Percentiles rank a stretch among this genome's conserved stretches.
Evolutionary conservation across 2,797 vertebrate genomes (phyloP).

Genomic region (Gymnopithys bicolor): DNA sequence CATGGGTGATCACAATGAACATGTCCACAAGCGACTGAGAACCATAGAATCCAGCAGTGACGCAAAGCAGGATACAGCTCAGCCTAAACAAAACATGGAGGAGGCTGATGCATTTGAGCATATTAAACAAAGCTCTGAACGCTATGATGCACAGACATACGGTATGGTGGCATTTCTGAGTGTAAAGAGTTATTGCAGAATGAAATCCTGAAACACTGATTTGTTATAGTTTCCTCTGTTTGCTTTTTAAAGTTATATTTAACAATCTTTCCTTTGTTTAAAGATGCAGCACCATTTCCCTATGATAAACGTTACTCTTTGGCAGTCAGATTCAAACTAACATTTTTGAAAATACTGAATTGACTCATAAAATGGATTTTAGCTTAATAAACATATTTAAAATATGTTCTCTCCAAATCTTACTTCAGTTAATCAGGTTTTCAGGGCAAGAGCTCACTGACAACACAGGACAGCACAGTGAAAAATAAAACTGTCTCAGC

Average conservation of each 20-base stretch:
- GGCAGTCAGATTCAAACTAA: not conserved
- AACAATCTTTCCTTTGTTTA: not conserved
- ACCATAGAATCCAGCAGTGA: slow-evolving; percentile 81
- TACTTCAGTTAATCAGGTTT: not conserved
- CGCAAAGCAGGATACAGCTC: slow-evolving; percentile 45
- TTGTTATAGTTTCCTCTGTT: not conserved
- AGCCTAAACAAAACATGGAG: slow-evolving; percentile 54
- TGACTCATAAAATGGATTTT: not conserved
- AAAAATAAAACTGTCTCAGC: not conserved
- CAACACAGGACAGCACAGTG: not conserved
- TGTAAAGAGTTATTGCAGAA: not conserved
- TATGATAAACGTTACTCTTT: not conserved
- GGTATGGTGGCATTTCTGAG: slow-evolving; percentile 76
- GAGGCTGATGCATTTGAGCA: slow-evolving; percentile 92
- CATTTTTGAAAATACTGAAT: not conserved
- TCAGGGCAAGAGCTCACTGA: not conserved
- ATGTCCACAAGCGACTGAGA: slow-evolving; percentile 87
- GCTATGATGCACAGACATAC: slow-evolving; percentile 90
- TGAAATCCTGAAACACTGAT: not conserved
- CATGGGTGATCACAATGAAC: slow-evolving; percentile 87
- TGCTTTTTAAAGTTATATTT: not conserved
- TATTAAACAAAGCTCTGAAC: slow-evolving; percentile 81
- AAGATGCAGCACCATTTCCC: not conserved
- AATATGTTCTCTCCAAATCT: not conserved
- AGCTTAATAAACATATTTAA: not conserved